These are phyloP conservation scores for Catostomus latipinnis DNA, from an alignment of 2,797 vertebrate species.

Conservation along the genomic window DNA sequence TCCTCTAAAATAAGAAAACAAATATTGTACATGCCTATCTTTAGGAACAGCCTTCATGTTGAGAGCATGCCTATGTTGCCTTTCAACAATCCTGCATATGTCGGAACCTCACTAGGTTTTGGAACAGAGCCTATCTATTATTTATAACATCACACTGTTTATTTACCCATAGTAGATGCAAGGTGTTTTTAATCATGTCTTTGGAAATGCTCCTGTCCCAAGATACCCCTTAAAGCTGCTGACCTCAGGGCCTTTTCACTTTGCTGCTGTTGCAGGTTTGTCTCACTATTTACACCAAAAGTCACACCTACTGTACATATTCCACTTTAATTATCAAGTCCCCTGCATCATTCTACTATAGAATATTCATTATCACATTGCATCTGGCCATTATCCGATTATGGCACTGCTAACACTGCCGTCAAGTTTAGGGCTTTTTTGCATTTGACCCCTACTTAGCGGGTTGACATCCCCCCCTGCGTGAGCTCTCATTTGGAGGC, in stretches of 20 bases:
- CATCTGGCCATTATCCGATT: slow-evolving; percentile 42
- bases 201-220: not conserved
- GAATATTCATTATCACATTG: slow-evolving; percentile 51
- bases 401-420: slow-evolving; percentile 42
- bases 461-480: slow-evolving; percentile 38
- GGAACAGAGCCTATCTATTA: slow-evolving; percentile 4
- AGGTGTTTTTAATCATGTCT: slow-evolving; percentile 24
- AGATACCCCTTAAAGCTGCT: slow-evolving; percentile 8
- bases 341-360: slow-evolving; percentile 48
- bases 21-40: not conserved
- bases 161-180: not conserved
- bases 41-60: not conserved
- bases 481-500: slow-evolving; percentile 39
- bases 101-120: slow-evolving; percentile 4
- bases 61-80: not conserved
- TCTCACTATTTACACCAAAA: not conserved
- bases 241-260: slow-evolving; percentile 18
- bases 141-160: not conserved
- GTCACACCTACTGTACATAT: slow-evolving; percentile 22
- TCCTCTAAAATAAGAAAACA: not conserved
- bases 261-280: slow-evolving; percentile 4
- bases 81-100: not conserved
- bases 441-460: slow-evolving; percentile 42
- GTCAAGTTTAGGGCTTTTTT: slow-evolving; percentile 37
- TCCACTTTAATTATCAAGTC: slow-evolving; percentile 37